phyloP scores from a whole-genome alignment of 2,888 invertebrate species.

The Penaeus monodon region DNA sequence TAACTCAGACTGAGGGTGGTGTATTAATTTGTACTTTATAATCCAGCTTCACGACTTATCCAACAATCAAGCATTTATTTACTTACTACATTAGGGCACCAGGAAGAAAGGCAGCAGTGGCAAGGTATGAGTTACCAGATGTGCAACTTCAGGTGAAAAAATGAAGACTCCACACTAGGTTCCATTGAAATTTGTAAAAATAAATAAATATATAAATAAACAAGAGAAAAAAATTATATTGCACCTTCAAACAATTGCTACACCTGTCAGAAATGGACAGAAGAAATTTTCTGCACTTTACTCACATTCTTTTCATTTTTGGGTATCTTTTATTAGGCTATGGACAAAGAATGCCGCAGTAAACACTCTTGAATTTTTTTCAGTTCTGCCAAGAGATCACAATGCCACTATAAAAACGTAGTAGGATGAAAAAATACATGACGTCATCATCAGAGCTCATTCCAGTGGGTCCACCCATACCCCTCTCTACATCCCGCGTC shows the following conservation, averaged over 20 bases:
- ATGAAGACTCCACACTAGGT: too few species aligned
- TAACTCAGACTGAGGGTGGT: conserved; percentile 60
- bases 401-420: conserved; percentile 58
- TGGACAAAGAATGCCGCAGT: conserved; percentile 35
- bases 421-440: conserved; percentile 59
- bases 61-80: conserved; percentile 61
- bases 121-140: conserved; percentile 56
- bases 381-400: conserved; percentile 43
- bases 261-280: conserved; percentile 34
- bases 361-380: conserved; percentile 24
- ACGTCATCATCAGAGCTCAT: conserved; percentile 61
- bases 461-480: conserved; percentile 62
- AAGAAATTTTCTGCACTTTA: conserved; percentile 33
- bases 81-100: conserved; percentile 63
- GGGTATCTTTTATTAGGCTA: conserved; percentile 35
- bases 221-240: conserved; percentile 7
- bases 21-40: conserved; percentile 60
- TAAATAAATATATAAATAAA: conserved; percentile 41
- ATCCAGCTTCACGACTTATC: conserved; percentile 62
- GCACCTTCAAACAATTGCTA: conserved; percentile 35
- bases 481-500: conserved; percentile 62
- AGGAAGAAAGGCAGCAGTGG: conserved; percentile 62
- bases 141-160: conserved; percentile 58
- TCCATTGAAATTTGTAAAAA: conserved; percentile 22
- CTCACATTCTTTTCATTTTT: conserved; percentile 19